phyloP scores from a whole-genome alignment of 2,797 vertebrate genomes.

The Tokudaia tokunoshimensis region DNA sequence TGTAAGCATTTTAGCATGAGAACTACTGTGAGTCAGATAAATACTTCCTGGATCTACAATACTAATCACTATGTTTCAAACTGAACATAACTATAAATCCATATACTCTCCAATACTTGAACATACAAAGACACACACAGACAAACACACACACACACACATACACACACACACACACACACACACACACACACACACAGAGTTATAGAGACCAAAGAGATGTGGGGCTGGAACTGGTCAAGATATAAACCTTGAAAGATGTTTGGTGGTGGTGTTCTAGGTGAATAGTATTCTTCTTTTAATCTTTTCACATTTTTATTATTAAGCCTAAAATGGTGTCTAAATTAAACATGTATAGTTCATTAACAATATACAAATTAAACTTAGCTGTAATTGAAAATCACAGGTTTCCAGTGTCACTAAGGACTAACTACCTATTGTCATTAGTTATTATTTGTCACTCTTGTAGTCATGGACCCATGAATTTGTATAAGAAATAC shows the following conservation, averaged over 20 bases:
- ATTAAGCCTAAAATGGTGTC: background rate
- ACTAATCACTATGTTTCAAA: background rate
- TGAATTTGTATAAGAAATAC: background rate
- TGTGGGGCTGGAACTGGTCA: rapidly evolving
- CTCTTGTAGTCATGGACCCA: background rate
- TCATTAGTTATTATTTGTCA: background rate
- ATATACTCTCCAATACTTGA: background rate
- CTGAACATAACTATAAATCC: background rate
- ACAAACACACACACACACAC: background rate
- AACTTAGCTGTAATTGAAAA: background rate
- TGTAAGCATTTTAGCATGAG: background rate
- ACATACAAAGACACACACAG: background rate
- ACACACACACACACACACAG: background rate
- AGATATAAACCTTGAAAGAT: too few species aligned
- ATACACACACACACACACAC: background rate
- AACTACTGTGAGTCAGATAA: background rate
- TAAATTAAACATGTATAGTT: background rate
- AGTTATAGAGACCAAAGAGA: background rate
- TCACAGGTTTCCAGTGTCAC: background rate
- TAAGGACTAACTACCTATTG: background rate
- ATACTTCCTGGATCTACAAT: background rate
- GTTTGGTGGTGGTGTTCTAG: background rate
- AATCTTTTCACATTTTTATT: background rate
- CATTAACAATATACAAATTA: background rate
- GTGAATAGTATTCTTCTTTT: background rate